These are phyloP conservation scores for Hemithea aestivaria DNA, from an alignment of 2,888 invertebrate genomes.

Conservation along the genomic window DNA sequence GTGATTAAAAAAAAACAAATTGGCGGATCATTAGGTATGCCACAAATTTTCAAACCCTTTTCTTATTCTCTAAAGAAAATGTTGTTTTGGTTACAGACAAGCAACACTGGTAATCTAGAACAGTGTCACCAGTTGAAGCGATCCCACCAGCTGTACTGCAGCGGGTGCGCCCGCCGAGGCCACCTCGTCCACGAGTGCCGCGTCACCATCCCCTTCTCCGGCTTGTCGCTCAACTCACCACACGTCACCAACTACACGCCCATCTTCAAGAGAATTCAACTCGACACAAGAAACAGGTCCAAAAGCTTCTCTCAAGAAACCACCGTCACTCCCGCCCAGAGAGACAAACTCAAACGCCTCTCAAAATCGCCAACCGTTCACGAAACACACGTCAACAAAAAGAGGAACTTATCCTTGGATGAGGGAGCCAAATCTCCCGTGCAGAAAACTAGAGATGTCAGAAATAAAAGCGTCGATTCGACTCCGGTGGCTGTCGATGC, in stretches of 20 bases:
- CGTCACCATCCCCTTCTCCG: slow-evolving; percentile 56
- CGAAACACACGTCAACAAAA: slow-evolving; percentile 54
- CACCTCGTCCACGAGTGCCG: slow-evolving; percentile 71
- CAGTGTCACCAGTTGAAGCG: slow-evolving; percentile 52
- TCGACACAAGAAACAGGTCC: slow-evolving; percentile 14
- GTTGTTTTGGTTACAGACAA: slow-evolving; percentile 53
- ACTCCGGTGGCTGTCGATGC: background rate
- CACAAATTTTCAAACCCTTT: no score
- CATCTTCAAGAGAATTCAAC: slow-evolving; percentile 27
- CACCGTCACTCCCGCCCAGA: slow-evolving; percentile 17
- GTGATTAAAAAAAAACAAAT: no score
- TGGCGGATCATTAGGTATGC: no score
- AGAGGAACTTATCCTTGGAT: slow-evolving; percentile 37
- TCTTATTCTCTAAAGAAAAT: no score
- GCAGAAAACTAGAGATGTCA: slow-evolving; percentile 7
- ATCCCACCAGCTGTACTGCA: slow-evolving; percentile 65
- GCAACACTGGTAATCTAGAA: slow-evolving; percentile 54
- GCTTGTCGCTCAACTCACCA: slow-evolving; percentile 60
- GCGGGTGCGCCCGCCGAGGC: slow-evolving; percentile 77
- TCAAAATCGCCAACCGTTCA: slow-evolving; percentile 60
- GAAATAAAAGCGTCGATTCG: slow-evolving; percentile 5
- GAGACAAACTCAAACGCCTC: slow-evolving; percentile 48
- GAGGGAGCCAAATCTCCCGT: slow-evolving; percentile 29
- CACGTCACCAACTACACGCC: slow-evolving; percentile 57
- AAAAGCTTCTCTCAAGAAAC: slow-evolving; percentile 31